Percentiles rank a stretch among this genome's conserved stretches.
Conservation (phyloP, 1,140 invertebrate species). For the Druon quercuslanigerum region DNA sequence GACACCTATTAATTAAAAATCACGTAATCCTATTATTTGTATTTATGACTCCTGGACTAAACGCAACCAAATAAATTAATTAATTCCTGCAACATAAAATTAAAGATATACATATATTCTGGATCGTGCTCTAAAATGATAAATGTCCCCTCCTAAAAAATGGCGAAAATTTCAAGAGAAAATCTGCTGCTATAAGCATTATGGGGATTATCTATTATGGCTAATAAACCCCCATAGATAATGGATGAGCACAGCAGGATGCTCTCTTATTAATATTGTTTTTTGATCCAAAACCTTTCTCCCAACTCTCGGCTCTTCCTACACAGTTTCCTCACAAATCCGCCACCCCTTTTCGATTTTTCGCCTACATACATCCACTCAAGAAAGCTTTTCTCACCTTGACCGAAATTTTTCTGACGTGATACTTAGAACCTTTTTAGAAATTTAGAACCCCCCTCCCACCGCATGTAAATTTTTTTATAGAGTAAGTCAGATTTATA, state of each 20-base stretch:
- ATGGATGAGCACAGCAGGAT: slow-evolving; percentile 36
- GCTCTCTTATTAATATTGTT: slow-evolving; percentile 40
- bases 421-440: neutral
- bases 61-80: no score
- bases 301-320: neutral
- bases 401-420: neutral
- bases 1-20: no score
- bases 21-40: no score
- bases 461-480: no score
- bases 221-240: neutral
- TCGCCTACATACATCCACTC: slow-evolving; percentile 8
- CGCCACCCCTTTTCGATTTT: neutral
- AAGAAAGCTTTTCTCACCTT: slow-evolving; percentile 4
- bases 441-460: no score
- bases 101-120: no score
- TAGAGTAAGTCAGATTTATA: no score
- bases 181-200: neutral
- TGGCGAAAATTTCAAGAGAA: neutral
- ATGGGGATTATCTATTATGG: slow-evolving; percentile 1
- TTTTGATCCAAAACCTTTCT: neutral
- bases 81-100: no score
- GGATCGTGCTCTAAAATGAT: no score
- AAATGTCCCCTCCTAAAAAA: neutral
- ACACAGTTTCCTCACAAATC: slow-evolving; percentile 18
- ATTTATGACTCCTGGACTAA: no score